Evolutionary conservation across 2,888 invertebrate species (phyloP).

Genomic region (Tetrapedia diversipes): DNA sequence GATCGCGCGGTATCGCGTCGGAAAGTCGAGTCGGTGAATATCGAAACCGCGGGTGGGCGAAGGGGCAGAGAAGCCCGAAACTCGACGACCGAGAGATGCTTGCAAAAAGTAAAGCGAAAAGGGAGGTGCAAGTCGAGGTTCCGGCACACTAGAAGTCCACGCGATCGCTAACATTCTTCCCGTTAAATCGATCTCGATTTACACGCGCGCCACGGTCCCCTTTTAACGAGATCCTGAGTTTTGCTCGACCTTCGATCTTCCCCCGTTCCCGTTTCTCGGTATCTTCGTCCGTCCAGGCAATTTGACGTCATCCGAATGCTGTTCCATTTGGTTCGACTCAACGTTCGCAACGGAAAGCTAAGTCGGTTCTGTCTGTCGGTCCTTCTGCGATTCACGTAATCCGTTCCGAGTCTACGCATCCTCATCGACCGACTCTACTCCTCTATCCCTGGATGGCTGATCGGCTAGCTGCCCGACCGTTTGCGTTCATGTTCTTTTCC

Average conservation of each 20-base stretch:
- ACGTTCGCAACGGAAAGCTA: too few species aligned
- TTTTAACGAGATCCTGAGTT: neutral
- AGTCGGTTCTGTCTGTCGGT: constrained; percentile 52
- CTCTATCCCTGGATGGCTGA: too few species aligned
- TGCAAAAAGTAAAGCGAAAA: neutral
- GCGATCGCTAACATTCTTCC: constrained; percentile 71
- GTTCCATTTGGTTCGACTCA: neutral
- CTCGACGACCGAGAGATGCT: constrained; percentile 13
- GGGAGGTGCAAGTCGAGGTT: constrained; percentile 24
- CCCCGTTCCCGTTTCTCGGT: constrained; percentile 1
- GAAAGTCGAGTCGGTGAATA: neutral
- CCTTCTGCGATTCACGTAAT: constrained; percentile 73
- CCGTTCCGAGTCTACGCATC: constrained; percentile 47
- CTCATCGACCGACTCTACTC: constrained; percentile 16
- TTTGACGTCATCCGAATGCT: neutral
- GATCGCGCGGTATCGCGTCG: neutral
- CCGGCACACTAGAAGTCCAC: constrained; percentile 57
- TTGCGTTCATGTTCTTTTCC: constrained; percentile 44
- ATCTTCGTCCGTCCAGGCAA: neutral
- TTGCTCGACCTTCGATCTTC: constrained; percentile 16
- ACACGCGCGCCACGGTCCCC: constrained; percentile 33
- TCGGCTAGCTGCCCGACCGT: constrained; percentile 8
- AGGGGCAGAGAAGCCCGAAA: neutral
- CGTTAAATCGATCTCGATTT: constrained; percentile 72
- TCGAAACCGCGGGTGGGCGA: too few species aligned